These are phyloP conservation scores for Muscidifurax raptorellus DNA, from an alignment of 1,140 invertebrate species.

Conservation along the genomic window DNA sequence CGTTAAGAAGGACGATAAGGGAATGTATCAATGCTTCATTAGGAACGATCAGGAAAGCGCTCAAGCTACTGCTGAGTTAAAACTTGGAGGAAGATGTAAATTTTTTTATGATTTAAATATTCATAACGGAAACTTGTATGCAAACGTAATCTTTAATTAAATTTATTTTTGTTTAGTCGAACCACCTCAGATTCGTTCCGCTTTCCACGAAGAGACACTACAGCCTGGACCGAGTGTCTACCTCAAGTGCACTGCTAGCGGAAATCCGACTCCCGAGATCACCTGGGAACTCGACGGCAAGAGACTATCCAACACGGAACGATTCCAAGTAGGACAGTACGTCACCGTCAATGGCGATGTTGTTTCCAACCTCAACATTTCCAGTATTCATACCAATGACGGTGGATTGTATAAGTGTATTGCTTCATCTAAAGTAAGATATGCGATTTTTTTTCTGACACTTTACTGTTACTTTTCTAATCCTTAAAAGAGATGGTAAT, in stretches of 20 bases:
- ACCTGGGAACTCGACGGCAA: constrained; percentile 95
- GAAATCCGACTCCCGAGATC: constrained; percentile 96
- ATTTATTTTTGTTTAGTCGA: constrained; percentile 78
- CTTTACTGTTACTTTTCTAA: no score
- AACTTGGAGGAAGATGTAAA: constrained; percentile 92
- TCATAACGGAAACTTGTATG: background rate
- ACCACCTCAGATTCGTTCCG: constrained; percentile 90
- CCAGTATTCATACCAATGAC: constrained; percentile 92
- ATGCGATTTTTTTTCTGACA: no score
- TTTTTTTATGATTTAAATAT: constrained; percentile 50
- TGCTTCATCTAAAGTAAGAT: constrained; percentile 87
- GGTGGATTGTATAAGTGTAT: constrained; percentile 95
- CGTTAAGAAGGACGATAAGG: constrained; percentile 95
- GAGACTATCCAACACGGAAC: constrained; percentile 87
- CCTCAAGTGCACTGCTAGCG: constrained; percentile 87
- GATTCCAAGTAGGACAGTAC: constrained; percentile 89
- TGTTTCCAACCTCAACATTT: constrained; percentile 95
- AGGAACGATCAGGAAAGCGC: constrained; percentile 95
- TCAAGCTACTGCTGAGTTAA: constrained; percentile 93
- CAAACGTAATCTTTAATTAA: background rate
- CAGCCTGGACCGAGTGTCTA: constrained; percentile 90
- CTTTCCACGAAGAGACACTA: constrained; percentile 90
- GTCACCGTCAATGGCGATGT: constrained; percentile 93
- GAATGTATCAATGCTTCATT: constrained; percentile 98
- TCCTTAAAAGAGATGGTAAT: no score